These are phyloP conservation scores for Hoplodrina ambigua DNA, from an alignment of 2,888 invertebrate species.

Conservation along the genomic window DNA sequence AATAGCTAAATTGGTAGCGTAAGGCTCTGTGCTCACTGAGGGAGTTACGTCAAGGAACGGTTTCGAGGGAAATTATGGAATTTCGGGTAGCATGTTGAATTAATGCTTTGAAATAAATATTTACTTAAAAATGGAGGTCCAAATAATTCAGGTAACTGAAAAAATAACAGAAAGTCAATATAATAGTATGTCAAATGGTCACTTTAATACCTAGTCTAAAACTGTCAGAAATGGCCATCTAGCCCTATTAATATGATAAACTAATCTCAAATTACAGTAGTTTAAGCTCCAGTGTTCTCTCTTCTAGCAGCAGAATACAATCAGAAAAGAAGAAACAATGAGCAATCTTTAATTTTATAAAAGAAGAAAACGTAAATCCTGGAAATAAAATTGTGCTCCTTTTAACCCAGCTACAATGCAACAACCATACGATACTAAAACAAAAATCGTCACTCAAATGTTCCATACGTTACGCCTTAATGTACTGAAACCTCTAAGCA, in stretches of 20 bases:
- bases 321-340: not conserved
- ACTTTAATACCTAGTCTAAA: too few relatives aligned
- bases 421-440: slow-evolving; percentile 46
- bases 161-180: not conserved
- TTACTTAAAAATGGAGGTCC: too few relatives aligned
- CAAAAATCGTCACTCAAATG: slow-evolving; percentile 45
- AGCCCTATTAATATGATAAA: too few relatives aligned
- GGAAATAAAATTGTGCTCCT: not conserved
- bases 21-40: slow-evolving; percentile 42
- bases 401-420: slow-evolving; percentile 36
- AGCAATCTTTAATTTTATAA: not conserved
- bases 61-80: not conserved
- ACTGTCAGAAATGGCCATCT: too few relatives aligned
- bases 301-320: not conserved
- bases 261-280: too few relatives aligned
- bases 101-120: not conserved
- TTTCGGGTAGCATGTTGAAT: not conserved
- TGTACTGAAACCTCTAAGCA: slow-evolving; percentile 67
- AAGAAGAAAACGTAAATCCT: not conserved
- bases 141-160: not conserved
- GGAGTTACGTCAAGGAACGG: not conserved
- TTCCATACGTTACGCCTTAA: slow-evolving; percentile 61
- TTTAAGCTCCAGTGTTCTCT: too few relatives aligned
- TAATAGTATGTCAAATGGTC: too few relatives aligned
- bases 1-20: slow-evolving; percentile 63